Percentiles rank a stretch among this genome's conserved stretches.
Evolutionary conservation across 2,888 invertebrate genomes (phyloP).

Genomic region (Himalopsyche anomala): DNA sequence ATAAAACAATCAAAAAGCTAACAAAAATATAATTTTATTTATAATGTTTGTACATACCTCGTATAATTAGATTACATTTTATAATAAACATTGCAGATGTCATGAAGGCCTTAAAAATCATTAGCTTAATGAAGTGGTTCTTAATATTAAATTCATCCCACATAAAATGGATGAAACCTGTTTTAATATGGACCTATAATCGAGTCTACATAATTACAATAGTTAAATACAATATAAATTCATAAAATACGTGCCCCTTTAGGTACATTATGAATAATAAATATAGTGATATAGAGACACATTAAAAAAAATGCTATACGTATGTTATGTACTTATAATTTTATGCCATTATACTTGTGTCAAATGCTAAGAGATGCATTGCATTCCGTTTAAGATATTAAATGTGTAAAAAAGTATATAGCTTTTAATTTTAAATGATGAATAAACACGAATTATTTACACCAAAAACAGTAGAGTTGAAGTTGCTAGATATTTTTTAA

Average conservation of each 20-base stretch:
- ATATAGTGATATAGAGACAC: neutral
- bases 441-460: too few relatives aligned
- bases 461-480: too few relatives aligned
- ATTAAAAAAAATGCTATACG: neutral
- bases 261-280: neutral
- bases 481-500: too few relatives aligned
- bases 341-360: constrained; percentile 21
- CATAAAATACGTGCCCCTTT: neutral
- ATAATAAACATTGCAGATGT: constrained; percentile 60
- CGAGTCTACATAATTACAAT: neutral
- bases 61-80: constrained; percentile 46
- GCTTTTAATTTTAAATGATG: too few relatives aligned
- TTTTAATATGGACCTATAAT: constrained; percentile 31
- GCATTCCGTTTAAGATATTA: neutral
- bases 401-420: too few relatives aligned
- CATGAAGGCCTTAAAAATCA: constrained; percentile 58
- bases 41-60: constrained; percentile 62
- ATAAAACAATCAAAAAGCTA: neutral
- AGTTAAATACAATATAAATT: neutral
- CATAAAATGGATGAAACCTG: constrained; percentile 11
- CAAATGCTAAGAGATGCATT: neutral
- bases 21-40: constrained; percentile 64
- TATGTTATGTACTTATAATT: neutral
- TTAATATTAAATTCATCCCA: constrained; percentile 27
- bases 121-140: constrained; percentile 10